Base-by-base conservation (phyloP, 35 echinoderm and acorn worm species). In the Amphiura filiformis region DNA sequence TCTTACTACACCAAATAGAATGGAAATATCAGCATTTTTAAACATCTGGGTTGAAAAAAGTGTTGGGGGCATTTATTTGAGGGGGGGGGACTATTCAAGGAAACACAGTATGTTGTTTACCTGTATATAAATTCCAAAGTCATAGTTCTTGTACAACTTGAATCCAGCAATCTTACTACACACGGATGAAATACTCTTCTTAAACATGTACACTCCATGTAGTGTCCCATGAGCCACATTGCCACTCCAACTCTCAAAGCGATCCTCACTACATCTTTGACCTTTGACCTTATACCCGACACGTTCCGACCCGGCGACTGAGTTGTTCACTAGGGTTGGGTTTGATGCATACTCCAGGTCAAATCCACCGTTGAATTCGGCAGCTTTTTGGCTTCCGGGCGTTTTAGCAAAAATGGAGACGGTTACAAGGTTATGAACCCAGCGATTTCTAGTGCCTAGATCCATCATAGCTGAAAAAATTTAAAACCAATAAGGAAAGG, bases 121-220 rank as follows among this genome's bases (percentile, higher is more conserved):
- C n/a, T n/a, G n/a, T n/a, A n/a, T n/a, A n/a, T n/a, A n/a, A 42
- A 88, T 47, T 1, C 87, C 87, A 81, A 57, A 88, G 52, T 88
- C 87, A 49, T 22, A 88, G 34, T 49, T 88, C 79, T 75, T 80
- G 26, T 80, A 88, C 18, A 81, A 31, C 26, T 64, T 32, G 57
- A 88, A 88, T 23, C 77, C 78, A 0, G 78, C 76, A 61, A 88
- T 81, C 47, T 70, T 57, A 37, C 75, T 44, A 75, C 87, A 88
- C 36, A 22, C 87, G 14, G 26, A 13, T 38, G 78, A 18, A 2
- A 81, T 70, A 65, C 87, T 49, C 41, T 80, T 35, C 1, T 38
- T 31, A 18, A 37, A 52, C 40, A 88, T 64, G 39, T 36, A 56
- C 20, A 88, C 56, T 13, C 87, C 87, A 47, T 88, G 87, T 30